A percentile compares a stretch with the other conserved stretches of the same genome.
Evolutionary conservation across 2,888 invertebrate species (phyloP).

Genomic region (Tryphoninae sp.): DNA sequence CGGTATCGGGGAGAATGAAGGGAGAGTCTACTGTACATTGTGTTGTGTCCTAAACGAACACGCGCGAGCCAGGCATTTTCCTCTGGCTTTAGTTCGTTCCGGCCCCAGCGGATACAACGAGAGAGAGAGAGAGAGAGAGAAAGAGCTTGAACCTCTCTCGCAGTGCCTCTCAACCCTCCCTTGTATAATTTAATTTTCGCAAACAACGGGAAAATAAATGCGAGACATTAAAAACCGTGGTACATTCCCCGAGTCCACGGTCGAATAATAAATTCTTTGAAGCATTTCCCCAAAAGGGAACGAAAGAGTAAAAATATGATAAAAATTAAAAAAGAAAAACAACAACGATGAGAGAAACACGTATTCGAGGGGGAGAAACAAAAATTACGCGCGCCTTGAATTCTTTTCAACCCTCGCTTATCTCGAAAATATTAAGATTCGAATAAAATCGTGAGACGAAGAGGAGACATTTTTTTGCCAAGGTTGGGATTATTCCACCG

Average conservation of each 20-base stretch:
- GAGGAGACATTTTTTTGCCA: too few relatives aligned
- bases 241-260: conserved; percentile 1
- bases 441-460: too few relatives aligned
- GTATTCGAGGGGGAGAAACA: background rate
- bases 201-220: background rate
- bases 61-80: conserved; percentile 65
- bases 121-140: conserved; percentile 12
- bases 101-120: conserved; percentile 69
- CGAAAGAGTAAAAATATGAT: background rate
- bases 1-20: background rate
- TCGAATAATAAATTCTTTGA: conserved; percentile 30
- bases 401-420: background rate
- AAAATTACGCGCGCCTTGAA: background rate
- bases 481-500: too few relatives aligned
- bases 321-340: background rate
- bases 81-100: conserved; percentile 70
- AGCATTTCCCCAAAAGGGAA: background rate
- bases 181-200: conserved; percentile 11
- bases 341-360: background rate
- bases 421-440: too few relatives aligned
- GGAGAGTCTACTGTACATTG: too few relatives aligned
- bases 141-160: background rate
- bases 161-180: conserved; percentile 55
- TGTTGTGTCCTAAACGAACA: conserved; percentile 27
- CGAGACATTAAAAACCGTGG: background rate